Base-by-base conservation (phyloP, 2,888 invertebrate genomes). In the Erebia palarica region DNA sequence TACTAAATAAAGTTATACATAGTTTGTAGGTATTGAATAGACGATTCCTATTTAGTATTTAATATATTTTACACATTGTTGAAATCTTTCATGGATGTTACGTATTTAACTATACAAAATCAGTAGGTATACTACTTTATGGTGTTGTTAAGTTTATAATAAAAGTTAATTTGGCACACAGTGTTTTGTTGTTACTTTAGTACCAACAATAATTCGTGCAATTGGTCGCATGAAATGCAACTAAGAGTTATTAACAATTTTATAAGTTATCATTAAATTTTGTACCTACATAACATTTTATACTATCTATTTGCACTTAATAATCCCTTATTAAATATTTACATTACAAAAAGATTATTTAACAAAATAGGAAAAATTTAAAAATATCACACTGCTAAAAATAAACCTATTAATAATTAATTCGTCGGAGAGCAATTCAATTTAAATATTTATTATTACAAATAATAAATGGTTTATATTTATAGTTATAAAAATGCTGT, bases 401-500 rank as follows among this genome's bases (percentile, higher is more conserved):
- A 51, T 51, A 21, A 21, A 21, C 21, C 21, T 21, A 27, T 27
- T 27, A 27, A 27, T 27, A 27, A 27, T 27, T n/a, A n/a, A n/a
- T n/a, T n/a, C n/a, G n/a, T n/a, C 4, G 2, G 27, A 27, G 21
- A 21, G 21, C 3, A 21, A 2, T 21, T 21, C 21, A 21, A 44
- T 10, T 10, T 44, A 13, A 27, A 13, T 2, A 9, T 18, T 61
- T 18, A 44, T 44, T 63, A 47, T 14, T 47, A 47, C 8, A 47
- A 47, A 21, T 63, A 59, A 59, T 3, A 3, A 59, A 57, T 47
- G 10, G 55, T 27, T n/a, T n/a, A n/a, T 11, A 2, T 21, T 18
- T 27, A 27, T 55, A 18, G 10, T 8, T 18, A 53, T 9, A 36
- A 59, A 59, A 14, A 59, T 8, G 8, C 81, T 79, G 82, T 86